Conservation (phyloP, 2,113 vertebrate species). For the Phocoena sinus region DNA sequence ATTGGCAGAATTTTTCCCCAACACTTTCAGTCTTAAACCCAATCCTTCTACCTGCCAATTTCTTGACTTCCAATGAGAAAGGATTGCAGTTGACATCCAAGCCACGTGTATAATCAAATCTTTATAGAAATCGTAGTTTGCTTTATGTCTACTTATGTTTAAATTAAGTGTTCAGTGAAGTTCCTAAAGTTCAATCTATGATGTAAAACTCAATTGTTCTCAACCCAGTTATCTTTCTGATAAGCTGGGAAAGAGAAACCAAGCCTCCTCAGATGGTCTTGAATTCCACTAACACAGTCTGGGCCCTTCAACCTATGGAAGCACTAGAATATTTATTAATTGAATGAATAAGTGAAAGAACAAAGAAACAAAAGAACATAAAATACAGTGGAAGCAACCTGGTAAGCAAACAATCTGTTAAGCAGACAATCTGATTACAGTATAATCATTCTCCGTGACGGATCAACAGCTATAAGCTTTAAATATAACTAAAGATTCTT, state of each 20-base stretch:
- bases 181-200: constrained; percentile 11
- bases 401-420: not conserved
- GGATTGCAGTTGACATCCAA: not conserved
- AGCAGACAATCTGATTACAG: not conserved
- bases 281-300: not conserved
- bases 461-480: not conserved
- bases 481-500: not conserved
- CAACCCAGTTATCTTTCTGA: not conserved
- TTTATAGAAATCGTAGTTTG: not conserved
- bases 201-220: not conserved
- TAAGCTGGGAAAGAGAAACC: not conserved
- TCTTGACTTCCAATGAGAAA: not conserved
- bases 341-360: not conserved
- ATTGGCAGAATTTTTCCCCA: not conserved
- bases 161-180: not conserved
- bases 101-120: not conserved
- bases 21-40: not conserved
- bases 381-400: not conserved
- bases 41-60: not conserved
- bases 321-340: not conserved
- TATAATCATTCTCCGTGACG: not conserved
- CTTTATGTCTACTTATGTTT: not conserved
- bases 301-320: not conserved
- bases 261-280: not conserved
- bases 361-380: not conserved